Conservation (phyloP, 2,797 vertebrate genomes). For the Neosalanx taihuensis region DNA sequence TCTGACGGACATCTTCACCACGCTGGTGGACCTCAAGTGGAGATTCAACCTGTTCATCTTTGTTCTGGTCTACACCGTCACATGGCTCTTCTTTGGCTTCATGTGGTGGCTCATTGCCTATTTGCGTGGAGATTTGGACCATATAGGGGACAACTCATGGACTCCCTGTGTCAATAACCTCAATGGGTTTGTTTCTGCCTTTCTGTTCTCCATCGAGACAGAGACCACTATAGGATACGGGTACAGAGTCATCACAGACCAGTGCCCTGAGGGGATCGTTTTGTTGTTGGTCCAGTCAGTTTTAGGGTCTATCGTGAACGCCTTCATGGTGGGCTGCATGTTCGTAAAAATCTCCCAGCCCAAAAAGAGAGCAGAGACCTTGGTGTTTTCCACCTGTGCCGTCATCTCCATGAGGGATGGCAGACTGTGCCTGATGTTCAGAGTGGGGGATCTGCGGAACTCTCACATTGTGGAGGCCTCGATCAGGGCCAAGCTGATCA, state of each 20-base stretch:
- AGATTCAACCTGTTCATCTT: slow-evolving; percentile 97
- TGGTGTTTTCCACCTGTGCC: slow-evolving; percentile 96
- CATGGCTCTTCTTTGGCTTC: slow-evolving; percentile 98
- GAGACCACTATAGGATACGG: slow-evolving; percentile 99
- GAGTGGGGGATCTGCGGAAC: slow-evolving; percentile 96
- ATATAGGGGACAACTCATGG: slow-evolving; percentile 88
- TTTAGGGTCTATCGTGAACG: slow-evolving; percentile 97
- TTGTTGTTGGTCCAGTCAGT: slow-evolving; percentile 95
- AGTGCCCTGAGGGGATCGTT: slow-evolving; percentile 96
- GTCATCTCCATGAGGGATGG: slow-evolving; percentile 97
- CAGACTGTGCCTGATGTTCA: slow-evolving; percentile 97
- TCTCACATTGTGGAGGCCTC: slow-evolving; percentile 99
- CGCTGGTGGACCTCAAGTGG: slow-evolving; percentile 97
- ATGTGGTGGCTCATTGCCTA: slow-evolving; percentile 99
- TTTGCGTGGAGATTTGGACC: slow-evolving; percentile 92
- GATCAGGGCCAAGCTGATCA: slow-evolving; percentile 97
- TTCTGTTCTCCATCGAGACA: slow-evolving; percentile 98
- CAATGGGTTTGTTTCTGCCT: slow-evolving; percentile 94
- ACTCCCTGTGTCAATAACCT: slow-evolving; percentile 97
- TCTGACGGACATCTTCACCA: slow-evolving; percentile 97
- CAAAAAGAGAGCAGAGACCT: slow-evolving; percentile 97
- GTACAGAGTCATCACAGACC: slow-evolving; percentile 97
- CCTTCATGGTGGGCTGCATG: slow-evolving; percentile 99
- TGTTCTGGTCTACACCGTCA: slow-evolving; percentile 96
- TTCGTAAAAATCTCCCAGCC: slow-evolving; percentile 99